These are phyloP conservation scores for silkworm (Bombyx mori) DNA, from an alignment of 1,140 invertebrate species.

Conservation along the genomic window DNA sequence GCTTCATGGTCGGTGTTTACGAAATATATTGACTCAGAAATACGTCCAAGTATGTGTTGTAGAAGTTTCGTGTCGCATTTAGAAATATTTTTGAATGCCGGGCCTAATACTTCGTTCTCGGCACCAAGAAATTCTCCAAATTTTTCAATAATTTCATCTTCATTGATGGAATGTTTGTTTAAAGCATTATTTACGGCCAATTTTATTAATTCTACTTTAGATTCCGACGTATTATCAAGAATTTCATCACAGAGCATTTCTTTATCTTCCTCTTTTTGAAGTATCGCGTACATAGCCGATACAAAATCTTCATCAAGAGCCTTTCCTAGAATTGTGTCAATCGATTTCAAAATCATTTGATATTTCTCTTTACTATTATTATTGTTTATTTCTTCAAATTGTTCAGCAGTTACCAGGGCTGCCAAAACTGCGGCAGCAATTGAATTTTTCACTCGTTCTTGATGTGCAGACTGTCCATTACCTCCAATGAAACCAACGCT, in stretches of 20 bases:
- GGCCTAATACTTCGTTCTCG: constrained; percentile 72
- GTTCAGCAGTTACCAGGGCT: constrained; percentile 70
- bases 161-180: constrained; percentile 57
- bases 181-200: constrained; percentile 68
- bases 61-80: constrained; percentile 71
- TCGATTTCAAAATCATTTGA: constrained; percentile 72
- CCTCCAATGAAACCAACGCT: constrained; percentile 17
- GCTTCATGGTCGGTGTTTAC: constrained; percentile 75
- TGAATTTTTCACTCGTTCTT: constrained; percentile 69
- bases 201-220: constrained; percentile 75
- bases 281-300: constrained; percentile 60
- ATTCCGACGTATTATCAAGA: constrained; percentile 62
- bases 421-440: constrained; percentile 73
- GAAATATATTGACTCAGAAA: constrained; percentile 72
- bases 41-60: constrained; percentile 69
- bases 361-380: constrained; percentile 69
- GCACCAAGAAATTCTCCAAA: constrained; percentile 73
- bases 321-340: constrained; percentile 62
- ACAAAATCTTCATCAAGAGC: constrained; percentile 65
- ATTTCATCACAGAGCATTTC: constrained; percentile 65
- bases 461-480: constrained; percentile 37
- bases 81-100: constrained; percentile 74
- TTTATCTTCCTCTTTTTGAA: constrained; percentile 67
- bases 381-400: constrained; percentile 63
- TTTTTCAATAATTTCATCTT: constrained; percentile 73